These are phyloP conservation scores for Adineta ricciae DNA, from an alignment of 2,888 invertebrate species.

Conservation along the genomic window DNA sequence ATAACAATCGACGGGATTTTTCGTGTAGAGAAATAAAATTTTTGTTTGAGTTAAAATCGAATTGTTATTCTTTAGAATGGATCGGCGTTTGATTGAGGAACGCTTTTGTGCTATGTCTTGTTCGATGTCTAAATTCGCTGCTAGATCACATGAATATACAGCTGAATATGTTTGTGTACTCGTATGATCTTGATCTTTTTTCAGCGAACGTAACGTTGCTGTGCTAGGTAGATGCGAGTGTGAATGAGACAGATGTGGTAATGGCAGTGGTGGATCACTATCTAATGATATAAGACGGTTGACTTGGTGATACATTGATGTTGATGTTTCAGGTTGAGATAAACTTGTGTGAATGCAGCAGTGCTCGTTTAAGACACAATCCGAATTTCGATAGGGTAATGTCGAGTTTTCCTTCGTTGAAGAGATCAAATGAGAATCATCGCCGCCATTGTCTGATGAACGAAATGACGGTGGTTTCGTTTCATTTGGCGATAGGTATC, in stretches of 20 bases:
- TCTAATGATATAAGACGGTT: neutral
- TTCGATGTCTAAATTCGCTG: neutral
- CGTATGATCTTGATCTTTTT: neutral
- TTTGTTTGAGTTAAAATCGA: neutral
- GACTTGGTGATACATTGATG: neutral
- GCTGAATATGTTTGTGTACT: slow-evolving; percentile 12
- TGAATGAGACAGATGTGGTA: neutral
- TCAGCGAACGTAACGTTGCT: slow-evolving; percentile 1
- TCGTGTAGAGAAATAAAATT: neutral
- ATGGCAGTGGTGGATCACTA: neutral
- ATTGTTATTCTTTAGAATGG: neutral
- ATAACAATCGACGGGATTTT: slow-evolving; percentile 11
- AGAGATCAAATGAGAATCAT: neutral
- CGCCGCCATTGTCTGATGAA: neutral
- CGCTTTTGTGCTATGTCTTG: neutral
- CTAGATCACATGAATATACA: slow-evolving; percentile 16
- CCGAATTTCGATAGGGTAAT: neutral
- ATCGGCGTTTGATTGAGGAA: neutral
- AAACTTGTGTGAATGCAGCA: neutral
- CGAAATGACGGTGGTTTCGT: neutral
- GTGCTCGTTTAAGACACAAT: slow-evolving; percentile 16
- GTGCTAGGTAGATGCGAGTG: neutral
- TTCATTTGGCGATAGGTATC: neutral
- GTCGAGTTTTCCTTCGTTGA: neutral
- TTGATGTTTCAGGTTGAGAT: neutral